Evolutionary conservation across 2,888 invertebrate species (phyloP).

Genomic region (Bugula neritina): DNA sequence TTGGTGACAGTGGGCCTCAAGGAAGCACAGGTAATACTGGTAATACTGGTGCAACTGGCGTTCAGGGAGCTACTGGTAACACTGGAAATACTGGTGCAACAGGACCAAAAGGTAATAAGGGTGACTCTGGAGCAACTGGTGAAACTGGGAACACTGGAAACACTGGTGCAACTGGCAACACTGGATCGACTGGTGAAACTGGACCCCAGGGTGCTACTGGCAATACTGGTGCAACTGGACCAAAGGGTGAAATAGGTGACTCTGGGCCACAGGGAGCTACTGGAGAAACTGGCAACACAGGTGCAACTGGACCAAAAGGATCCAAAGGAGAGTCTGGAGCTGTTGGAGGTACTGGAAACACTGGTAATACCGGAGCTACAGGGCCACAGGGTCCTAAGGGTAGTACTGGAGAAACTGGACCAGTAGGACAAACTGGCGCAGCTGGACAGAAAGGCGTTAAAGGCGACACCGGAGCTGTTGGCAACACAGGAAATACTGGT

Average conservation of each 20-base stretch:
- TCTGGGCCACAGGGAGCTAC: conserved; percentile 26
- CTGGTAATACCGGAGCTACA: conserved; percentile 19
- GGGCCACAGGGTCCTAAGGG: conserved; percentile 5
- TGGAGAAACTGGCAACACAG: conserved; percentile 26
- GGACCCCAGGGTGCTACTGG: conserved; percentile 27
- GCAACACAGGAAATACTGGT: conserved; percentile 24
- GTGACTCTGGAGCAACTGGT: conserved; percentile 22
- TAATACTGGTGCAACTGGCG: conserved; percentile 14
- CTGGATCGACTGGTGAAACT: conserved; percentile 27
- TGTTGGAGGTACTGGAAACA: conserved; percentile 20
- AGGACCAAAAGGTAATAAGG: conserved; percentile 28
- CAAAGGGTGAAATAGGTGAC: conserved; percentile 24
- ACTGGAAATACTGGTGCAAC: conserved; percentile 24
- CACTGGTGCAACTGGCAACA: conserved; percentile 11
- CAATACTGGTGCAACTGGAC: conserved; percentile 18
- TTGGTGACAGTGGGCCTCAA: conserved; percentile 21
- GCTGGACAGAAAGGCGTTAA: conserved; percentile 18
- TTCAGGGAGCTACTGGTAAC: conserved; percentile 2
- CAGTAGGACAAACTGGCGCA: conserved; percentile 21
- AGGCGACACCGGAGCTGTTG: conserved; percentile 28
- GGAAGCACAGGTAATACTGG: conserved; percentile 26
- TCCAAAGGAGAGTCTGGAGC: conserved; percentile 24
- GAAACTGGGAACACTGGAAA: conserved; percentile 20
- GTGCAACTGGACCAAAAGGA: conserved; percentile 23
- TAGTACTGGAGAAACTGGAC: conserved; percentile 27